phyloP scores from a whole-genome alignment of 1,140 invertebrate genomes.

The Charaxes varanes region DNA sequence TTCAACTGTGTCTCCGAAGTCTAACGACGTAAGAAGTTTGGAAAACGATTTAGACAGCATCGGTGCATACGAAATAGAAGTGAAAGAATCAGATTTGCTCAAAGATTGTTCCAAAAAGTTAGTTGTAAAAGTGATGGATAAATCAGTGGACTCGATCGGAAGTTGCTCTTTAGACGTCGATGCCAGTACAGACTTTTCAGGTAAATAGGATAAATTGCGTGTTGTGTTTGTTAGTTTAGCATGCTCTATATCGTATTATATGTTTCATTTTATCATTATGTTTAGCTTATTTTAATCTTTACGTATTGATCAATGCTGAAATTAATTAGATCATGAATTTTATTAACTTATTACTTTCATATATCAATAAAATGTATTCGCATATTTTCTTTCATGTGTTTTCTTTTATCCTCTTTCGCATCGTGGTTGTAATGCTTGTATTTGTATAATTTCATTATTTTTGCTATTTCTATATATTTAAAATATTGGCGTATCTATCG shows the following conservation, averaged over 20 bases:
- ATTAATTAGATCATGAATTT: slow-evolving; percentile 2
- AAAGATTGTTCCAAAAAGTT: slow-evolving; percentile 55
- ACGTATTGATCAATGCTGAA: no score
- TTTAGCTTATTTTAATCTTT: no score
- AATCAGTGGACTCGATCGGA: slow-evolving; percentile 83
- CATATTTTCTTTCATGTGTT: slow-evolving; percentile 23
- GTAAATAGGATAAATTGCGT: slow-evolving; percentile 60
- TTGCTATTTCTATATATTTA: not conserved
- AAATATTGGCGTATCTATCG: not conserved
- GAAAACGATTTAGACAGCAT: slow-evolving; percentile 57
- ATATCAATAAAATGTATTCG: slow-evolving; percentile 8
- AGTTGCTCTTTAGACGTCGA: slow-evolving; percentile 89
- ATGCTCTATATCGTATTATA: slow-evolving; percentile 21
- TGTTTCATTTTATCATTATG: slow-evolving; percentile 4
- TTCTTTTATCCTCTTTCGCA: slow-evolving; percentile 20
- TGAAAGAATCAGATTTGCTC: slow-evolving; percentile 59
- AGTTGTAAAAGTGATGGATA: slow-evolving; percentile 77
- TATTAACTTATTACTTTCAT: slow-evolving; percentile 3
- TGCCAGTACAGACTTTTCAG: slow-evolving; percentile 86
- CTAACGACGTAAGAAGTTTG: slow-evolving; percentile 32
- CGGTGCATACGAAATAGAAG: slow-evolving; percentile 62
- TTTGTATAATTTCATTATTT: not conserved
- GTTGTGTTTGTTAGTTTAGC: slow-evolving; percentile 20
- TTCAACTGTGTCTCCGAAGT: slow-evolving; percentile 58
- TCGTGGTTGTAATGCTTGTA: slow-evolving; percentile 16